These are phyloP conservation scores for Rhingia rostrata DNA, from an alignment of 2,888 invertebrate genomes.

Conservation along the genomic window DNA sequence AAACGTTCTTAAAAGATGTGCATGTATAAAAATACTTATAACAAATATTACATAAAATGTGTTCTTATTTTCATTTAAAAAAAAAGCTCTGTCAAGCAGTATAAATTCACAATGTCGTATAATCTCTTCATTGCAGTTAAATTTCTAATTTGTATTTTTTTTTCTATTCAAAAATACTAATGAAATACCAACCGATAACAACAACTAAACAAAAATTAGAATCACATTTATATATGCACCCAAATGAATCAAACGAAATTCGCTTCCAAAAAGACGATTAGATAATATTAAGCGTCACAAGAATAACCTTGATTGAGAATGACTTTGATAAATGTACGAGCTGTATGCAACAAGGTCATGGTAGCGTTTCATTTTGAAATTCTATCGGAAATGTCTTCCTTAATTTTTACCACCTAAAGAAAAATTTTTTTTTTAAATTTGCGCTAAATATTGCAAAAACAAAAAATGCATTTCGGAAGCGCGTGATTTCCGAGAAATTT, in stretches of 20 bases:
- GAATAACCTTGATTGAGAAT: neutral
- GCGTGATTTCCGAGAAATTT: conserved; percentile 1
- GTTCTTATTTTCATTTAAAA: no score
- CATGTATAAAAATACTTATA: no score
- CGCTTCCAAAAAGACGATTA: conserved; percentile 29
- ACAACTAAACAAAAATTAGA: neutral
- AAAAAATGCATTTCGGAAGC: conserved; percentile 20
- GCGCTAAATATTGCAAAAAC: neutral
- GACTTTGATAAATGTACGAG: neutral
- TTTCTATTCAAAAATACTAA: no score
- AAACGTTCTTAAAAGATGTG: no score
- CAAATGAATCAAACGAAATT: conserved; percentile 7
- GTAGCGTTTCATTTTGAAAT: neutral
- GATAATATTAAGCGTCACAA: conserved; percentile 11
- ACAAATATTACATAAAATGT: no score
- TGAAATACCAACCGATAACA: no score
- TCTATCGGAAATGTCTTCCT: no score
- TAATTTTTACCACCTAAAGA: neutral
- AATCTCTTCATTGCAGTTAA: no score
- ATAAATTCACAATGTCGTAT: no score
- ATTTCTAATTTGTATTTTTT: no score
- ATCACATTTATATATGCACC: conserved; percentile 2
- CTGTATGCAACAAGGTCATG: conserved; percentile 12
- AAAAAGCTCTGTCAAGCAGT: no score
- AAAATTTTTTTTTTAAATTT: neutral